A percentile compares a stretch with the other conserved stretches of the same genome.
Conservation (phyloP, 2,888 invertebrate species). For the Drosophila austrosaltans region DNA sequence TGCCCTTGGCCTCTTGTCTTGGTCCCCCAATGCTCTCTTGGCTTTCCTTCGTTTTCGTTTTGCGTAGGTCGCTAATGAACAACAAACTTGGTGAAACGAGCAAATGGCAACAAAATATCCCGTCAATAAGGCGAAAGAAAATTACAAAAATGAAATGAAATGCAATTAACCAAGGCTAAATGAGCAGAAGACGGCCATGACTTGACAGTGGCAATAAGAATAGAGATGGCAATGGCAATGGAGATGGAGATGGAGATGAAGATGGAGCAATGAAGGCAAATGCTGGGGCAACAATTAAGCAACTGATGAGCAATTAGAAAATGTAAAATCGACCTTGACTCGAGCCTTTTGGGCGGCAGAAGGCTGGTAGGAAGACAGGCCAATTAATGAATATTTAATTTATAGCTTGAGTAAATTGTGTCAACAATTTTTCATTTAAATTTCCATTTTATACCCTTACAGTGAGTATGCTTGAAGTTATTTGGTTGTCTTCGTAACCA, state of each 20-base stretch:
- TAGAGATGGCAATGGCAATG: slow-evolving; percentile 1
- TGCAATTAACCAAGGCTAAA: slow-evolving; percentile 73
- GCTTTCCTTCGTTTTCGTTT: neutral
- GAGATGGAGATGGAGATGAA: neutral
- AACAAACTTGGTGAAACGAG: slow-evolving; percentile 47
- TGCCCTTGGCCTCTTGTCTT: neutral
- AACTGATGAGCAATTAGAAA: slow-evolving; percentile 71
- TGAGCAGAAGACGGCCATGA: slow-evolving; percentile 32
- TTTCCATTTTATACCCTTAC: slow-evolving; percentile 26
- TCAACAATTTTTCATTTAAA: slow-evolving; percentile 11
- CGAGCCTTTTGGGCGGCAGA: neutral
- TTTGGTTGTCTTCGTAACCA: neutral
- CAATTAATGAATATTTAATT: slow-evolving; percentile 78
- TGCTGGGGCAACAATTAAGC: slow-evolving; percentile 48
- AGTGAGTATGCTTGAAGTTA: neutral
- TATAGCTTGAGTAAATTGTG: slow-evolving; percentile 51
- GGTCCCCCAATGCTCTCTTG: neutral
- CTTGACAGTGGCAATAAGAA: slow-evolving; percentile 2
- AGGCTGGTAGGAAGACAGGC: slow-evolving; percentile 29
- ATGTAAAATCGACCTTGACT: slow-evolving; percentile 54
- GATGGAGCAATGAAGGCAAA: neutral
- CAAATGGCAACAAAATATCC: slow-evolving; percentile 46
- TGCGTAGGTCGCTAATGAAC: slow-evolving; percentile 62
- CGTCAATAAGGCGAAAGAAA: slow-evolving; percentile 50
- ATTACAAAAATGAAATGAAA: slow-evolving; percentile 65